Conservation (phyloP, 2,888 invertebrate genomes). For the Aphrophora alni region DNA sequence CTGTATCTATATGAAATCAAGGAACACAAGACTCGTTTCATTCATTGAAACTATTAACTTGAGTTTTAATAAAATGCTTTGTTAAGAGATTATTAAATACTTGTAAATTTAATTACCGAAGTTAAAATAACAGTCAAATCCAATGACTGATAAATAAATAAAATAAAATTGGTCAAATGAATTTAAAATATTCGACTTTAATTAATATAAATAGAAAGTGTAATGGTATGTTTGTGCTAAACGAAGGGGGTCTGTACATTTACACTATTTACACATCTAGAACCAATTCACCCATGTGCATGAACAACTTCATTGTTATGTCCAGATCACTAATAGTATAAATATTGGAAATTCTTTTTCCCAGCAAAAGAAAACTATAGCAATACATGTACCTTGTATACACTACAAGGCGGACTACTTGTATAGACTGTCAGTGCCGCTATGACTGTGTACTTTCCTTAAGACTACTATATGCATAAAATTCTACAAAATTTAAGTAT, state of each 20-base stretch:
- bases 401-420: neutral
- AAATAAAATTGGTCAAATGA: too few relatives aligned
- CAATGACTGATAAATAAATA: too few relatives aligned
- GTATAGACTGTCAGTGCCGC: neutral
- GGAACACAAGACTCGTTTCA: too few relatives aligned
- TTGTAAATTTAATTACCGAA: too few relatives aligned
- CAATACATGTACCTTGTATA: neutral
- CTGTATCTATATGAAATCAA: too few relatives aligned
- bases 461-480: constrained; percentile 1
- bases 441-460: neutral
- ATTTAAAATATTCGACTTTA: too few relatives aligned
- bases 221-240: neutral
- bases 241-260: neutral
- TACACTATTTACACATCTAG: neutral
- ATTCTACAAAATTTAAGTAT: neutral
- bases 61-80: too few relatives aligned
- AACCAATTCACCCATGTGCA: neutral
- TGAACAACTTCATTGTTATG: neutral
- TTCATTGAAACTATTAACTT: too few relatives aligned
- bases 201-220: too few relatives aligned
- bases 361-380: neutral
- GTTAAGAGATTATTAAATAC: too few relatives aligned
- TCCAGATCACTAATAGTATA: neutral
- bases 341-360: neutral
- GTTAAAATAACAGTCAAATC: too few relatives aligned